Evolutionary conservation across 2,888 invertebrate genomes (phyloP), one percentile per base, ranked within the genome.

Genomic region (Drosophila phalerata): DNA sequence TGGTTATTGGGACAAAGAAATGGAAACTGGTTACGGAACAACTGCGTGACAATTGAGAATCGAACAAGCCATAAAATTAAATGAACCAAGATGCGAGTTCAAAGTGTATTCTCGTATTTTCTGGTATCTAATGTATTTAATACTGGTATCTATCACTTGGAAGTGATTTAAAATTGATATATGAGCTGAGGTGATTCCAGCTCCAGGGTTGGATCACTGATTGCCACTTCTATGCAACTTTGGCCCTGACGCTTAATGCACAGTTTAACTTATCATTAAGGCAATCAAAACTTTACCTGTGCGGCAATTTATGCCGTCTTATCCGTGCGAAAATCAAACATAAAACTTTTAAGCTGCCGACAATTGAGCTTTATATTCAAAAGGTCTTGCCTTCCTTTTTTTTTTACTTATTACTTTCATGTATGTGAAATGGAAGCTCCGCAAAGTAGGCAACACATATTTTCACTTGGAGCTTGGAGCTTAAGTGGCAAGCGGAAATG

Each of bases 201-300:
- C 28, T 28, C 28, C 28, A 17, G 30, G 19, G 17, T 48, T 48
- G 11, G 38, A 34, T 45, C 19, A 10, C 17, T 57, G 47, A 64
- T 63, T 64, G 71, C 67, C 86, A 65, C 52, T 69, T 69, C 43
- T 34, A 58, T 30, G 62, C 34, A 70, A 81, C 61, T 73, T 70
- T 51, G 19, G 45, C 43, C n/a, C 37, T 28, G 52, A 25, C 68
- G 56, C 67, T 66, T 71, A 53, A 64, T 69, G 71, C 71, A 63
- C 75, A 77, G 82, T 78, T 84, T 65, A 89, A 75, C 73, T 81
- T 89, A 89, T 87, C 89, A 71, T 81, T 85, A 65, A 57, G 67
- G 49, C 88, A 85, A 89, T 89, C 89, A 75, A 78, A 84, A 84
- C 88, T 87, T 84, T 89, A 79, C 88, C 84, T 87, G 75, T 58